Evolutionary conservation across 2,113 vertebrate species (phyloP), one percentile per base, ranked within the genome.

Genomic region (Callithrix jacchus): DNA sequence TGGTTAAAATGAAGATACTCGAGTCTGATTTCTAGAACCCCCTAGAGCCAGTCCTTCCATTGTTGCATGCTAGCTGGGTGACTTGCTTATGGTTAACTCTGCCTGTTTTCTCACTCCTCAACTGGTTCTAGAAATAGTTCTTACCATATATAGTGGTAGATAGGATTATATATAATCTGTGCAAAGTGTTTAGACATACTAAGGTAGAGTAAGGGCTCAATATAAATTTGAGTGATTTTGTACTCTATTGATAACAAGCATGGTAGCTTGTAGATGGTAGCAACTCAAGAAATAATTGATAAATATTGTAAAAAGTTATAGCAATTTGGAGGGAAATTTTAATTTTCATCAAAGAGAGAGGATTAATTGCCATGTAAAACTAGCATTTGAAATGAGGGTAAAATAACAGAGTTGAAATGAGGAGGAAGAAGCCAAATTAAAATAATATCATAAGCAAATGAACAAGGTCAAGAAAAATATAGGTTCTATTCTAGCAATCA

Each of bases 341-440:
- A 37, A 8, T 84, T 83, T 95, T 84, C 14, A 11, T 70, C 23
- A 77, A 93, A 77, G 35, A 23, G 6, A 35, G 17, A 86, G 35
- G 40, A 82, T 13, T 68, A 25, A 88, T 77, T 84, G 52, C 16
- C 21, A 87, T 49, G 6, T 91, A 71, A 87, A 87, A n/a, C n/a
- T 45, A 87, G n/a, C 40, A 52, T 87, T 91, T 95, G 40, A 92
- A 83, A 56, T 77, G 18, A 88, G 14, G 35, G 37, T 95, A 92
- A 89, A 88, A 83, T 56, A 70, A 83, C 74, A 68, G 58, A 54
- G 20, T 70, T 42, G 70, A 95, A 87, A 66, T 66, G 8, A 16
- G 14, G 9, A 70, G 11, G 12, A 18, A n/a, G 30, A 87, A 64
- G 49, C 42, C 42, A 87, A 79, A 73, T 86, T 87, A 64, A 70